Conservation (phyloP, 2,888 invertebrate species). For the Tipula vernalis region DNA sequence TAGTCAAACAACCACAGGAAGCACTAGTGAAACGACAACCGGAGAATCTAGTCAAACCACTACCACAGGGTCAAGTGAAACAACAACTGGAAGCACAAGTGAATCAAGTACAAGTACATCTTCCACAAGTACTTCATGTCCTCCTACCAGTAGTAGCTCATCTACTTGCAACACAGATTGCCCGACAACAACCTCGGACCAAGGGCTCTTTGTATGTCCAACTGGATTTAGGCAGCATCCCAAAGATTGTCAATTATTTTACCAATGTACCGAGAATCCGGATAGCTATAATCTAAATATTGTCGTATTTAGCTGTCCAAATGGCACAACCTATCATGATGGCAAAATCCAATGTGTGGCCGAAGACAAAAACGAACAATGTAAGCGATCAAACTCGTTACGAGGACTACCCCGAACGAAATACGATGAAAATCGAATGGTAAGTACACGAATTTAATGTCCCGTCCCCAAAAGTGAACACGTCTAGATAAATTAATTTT, state of each 20-base stretch:
- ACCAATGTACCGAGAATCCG: slow-evolving; percentile 60
- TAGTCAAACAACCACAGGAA: background rate
- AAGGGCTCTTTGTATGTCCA: slow-evolving; percentile 62
- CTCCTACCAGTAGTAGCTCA: slow-evolving; percentile 15
- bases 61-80: background rate
- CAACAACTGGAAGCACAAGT: background rate
- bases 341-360: slow-evolving; percentile 52
- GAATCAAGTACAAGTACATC: background rate
- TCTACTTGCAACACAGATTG: slow-evolving; percentile 21
- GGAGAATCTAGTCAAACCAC: background rate
- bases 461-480: background rate
- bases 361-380: background rate
- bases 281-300: slow-evolving; percentile 59
- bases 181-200: slow-evolving; percentile 40
- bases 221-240: slow-evolving; percentile 75
- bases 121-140: background rate
- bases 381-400: background rate
- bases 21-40: background rate
- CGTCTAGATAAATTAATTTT: slow-evolving; percentile 13
- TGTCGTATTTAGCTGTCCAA: slow-evolving; percentile 61
- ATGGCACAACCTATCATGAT: slow-evolving; percentile 64
- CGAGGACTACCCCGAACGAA: background rate
- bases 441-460: slow-evolving; percentile 6
- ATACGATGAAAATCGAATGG: background rate
- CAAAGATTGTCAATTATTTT: slow-evolving; percentile 69